A percentile compares a stretch with the other conserved stretches of the same genome.
Conservation (phyloP, 2,113 vertebrate genomes). For the Charina bottae region DNA sequence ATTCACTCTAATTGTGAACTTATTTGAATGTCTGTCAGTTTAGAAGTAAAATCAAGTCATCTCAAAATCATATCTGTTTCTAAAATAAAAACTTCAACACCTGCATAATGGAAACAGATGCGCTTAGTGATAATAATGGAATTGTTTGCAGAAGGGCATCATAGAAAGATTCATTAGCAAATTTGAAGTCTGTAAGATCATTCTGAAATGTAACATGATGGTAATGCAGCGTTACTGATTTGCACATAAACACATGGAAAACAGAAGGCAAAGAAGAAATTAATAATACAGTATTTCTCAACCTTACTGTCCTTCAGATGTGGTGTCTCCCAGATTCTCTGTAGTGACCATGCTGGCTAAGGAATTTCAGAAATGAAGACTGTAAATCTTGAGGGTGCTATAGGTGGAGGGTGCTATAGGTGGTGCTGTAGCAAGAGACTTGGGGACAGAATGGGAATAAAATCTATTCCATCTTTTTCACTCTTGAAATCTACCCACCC, state of each 20-base stretch:
- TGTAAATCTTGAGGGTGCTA: background rate
- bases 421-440: background rate
- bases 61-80: background rate
- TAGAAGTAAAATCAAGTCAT: background rate
- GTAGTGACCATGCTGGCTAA: background rate
- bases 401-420: background rate
- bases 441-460: background rate
- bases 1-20: background rate
- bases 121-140: background rate
- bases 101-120: background rate
- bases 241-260: no score
- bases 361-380: background rate
- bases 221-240: background rate
- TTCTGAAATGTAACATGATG: background rate
- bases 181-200: background rate
- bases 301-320: no score
- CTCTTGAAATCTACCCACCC: background rate
- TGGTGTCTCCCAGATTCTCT: background rate
- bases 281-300: no score
- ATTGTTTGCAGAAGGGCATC: background rate
- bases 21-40: background rate
- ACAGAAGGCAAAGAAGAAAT: no score
- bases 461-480: background rate
- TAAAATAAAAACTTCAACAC: background rate
- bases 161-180: background rate